phyloP scores from a whole-genome alignment of 1,140 invertebrate species.

The Ostrea edulis region DNA sequence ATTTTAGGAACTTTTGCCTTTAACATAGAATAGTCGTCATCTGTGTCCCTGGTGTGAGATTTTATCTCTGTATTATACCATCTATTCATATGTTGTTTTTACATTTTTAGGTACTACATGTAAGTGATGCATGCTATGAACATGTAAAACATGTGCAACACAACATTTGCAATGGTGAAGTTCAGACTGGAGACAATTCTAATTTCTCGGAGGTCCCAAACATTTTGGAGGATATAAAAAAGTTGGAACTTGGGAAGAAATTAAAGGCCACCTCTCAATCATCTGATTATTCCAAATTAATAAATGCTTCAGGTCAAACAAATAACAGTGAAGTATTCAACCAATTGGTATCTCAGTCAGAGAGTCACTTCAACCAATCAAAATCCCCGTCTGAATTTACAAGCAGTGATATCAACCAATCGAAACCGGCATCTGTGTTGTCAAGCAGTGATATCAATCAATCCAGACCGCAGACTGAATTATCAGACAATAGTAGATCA shows the following conservation, averaged over 20 bases:
- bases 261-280: not conserved
- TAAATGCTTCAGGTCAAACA: not conserved
- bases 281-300: not conserved
- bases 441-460: too few relatives aligned
- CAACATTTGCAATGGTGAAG: not conserved
- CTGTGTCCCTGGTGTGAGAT: too few relatives aligned
- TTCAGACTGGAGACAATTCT: not conserved
- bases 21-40: too few relatives aligned
- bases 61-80: too few relatives aligned
- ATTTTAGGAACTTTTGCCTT: too few relatives aligned
- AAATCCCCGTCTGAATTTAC: not conserved
- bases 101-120: too few relatives aligned
- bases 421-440: not conserved
- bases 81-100: too few relatives aligned
- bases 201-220: not conserved
- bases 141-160: too few relatives aligned
- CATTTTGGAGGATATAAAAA: slow-evolving; percentile 9
- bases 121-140: too few relatives aligned
- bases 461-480: not conserved
- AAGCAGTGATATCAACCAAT: not conserved
- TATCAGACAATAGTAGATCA: not conserved
- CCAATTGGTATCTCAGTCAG: not conserved
- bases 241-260: not conserved
- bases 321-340: not conserved
- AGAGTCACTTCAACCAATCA: not conserved